Conservation (phyloP, 2,113 vertebrate species). For the Sapayoa aenigma region DNA sequence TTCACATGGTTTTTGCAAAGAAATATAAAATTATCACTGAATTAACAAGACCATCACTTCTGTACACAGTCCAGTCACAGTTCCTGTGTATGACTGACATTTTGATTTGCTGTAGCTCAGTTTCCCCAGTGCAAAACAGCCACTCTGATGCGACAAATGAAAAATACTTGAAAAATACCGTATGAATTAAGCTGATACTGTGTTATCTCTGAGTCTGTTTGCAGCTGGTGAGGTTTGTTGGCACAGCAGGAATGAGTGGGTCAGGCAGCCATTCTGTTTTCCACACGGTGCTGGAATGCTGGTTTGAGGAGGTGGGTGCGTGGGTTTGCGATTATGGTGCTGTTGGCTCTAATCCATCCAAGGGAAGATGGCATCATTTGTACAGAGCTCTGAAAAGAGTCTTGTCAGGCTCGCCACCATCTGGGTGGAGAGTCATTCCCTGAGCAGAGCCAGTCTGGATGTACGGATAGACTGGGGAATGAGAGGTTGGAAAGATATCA, state of each 20-base stretch:
- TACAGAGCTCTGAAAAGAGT: neutral
- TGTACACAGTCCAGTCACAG: neutral
- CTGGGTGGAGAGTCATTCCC: neutral
- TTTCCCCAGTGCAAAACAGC: neutral
- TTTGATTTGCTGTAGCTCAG: neutral
- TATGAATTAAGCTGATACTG: neutral
- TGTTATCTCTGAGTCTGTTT: neutral
- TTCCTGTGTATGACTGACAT: neutral
- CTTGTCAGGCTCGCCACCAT: neutral
- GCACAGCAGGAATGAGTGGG: neutral
- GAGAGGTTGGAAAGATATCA: neutral
- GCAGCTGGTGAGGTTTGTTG: neutral
- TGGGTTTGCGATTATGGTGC: neutral
- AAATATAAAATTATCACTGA: neutral
- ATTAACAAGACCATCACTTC: neutral
- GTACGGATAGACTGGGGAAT: fast-evolving
- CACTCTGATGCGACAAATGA: neutral
- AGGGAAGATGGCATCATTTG: neutral
- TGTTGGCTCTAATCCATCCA: neutral
- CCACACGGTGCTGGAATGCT: neutral
- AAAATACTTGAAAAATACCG: neutral
- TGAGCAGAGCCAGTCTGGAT: neutral
- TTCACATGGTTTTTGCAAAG: neutral
- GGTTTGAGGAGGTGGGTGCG: neutral
- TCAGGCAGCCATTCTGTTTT: slow-evolving; percentile 35